Conservation (phyloP, 2,797 vertebrate species). For the Aeoliscus strigatus region DNA sequence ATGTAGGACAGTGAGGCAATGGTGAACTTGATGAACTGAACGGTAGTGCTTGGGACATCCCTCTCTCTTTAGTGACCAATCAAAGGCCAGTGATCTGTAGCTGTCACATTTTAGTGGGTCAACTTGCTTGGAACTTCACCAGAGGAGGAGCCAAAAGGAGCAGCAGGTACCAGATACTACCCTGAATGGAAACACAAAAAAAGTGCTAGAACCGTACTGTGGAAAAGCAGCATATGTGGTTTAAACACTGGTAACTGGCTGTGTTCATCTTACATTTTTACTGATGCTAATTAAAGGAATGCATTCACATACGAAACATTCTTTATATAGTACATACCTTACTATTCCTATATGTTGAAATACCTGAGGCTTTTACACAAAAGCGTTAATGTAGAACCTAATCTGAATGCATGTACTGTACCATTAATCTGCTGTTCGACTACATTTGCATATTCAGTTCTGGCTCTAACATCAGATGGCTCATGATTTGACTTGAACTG, state of each 20-base stretch:
- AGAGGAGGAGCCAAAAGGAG: no score
- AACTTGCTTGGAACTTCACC: no score
- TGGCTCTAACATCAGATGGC: constrained; percentile 59
- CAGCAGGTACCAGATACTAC: no score
- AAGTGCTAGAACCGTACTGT: no score
- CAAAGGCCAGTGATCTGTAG: no score
- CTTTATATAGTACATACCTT: no score
- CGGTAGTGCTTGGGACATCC: no score
- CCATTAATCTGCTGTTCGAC: constrained; percentile 46
- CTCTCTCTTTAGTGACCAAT: no score
- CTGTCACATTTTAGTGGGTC: no score
- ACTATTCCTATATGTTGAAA: constrained; percentile 21
- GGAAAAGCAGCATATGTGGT: constrained; percentile 2
- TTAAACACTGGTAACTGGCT: not conserved
- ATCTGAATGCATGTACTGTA: constrained; percentile 55
- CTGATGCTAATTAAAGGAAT: constrained; percentile 13
- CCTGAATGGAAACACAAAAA: no score
- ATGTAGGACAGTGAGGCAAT: no score
- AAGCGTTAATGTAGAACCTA: constrained; percentile 32
- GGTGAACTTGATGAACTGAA: no score
- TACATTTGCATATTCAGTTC: constrained; percentile 59
- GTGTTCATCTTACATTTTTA: not conserved
- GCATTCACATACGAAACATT: constrained; percentile 6
- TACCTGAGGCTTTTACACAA: constrained; percentile 23
- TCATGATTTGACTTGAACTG: constrained; percentile 53